Evolutionary conservation across 2,113 vertebrate species (phyloP), one percentile per base, ranked within the genome.

Genomic region (Globicephala melas): DNA sequence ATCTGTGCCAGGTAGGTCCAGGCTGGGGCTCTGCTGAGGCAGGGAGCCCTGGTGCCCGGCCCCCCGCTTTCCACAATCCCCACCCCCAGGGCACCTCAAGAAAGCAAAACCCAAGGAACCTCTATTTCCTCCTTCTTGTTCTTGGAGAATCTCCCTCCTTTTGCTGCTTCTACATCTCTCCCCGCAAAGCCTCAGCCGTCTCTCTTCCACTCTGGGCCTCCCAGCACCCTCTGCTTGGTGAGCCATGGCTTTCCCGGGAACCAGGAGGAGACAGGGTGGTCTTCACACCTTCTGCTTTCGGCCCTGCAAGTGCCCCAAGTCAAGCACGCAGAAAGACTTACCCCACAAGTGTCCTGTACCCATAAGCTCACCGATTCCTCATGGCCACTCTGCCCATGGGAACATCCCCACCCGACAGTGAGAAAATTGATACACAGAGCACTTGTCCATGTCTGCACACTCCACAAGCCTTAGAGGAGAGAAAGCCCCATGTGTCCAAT

Each of bases 281-380:
- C 70, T 8, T 67, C 74, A 13, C 2, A n/a, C n/a, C n/a, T 41
- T 82, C 73, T 18, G 18, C 13, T 8, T 68, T 28, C 10, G 5
- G 44, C 89, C 36, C 89, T 31, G 2, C 36, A 94, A 50, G 5
- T 2, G 13, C n/a, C 76, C 77, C 62, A 28, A 33, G 36, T 44
- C 17, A 65, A n/a, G 63, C 36, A 60, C 58, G 63, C 38, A 26
- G 20, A n/a, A 63, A 28, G 26, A 28, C 36, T 62, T 2, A 2
- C 13, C 44, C 17, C 8, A 2, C 63, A 36, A 53, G 60, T 12
- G 58, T 62, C 31, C 0, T 3, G 20, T 17, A 15, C 84, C 65
- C 0, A 8, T 0, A n/a, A 20, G 80, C 55, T 10, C 36, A 0
- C 0, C 1, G 41, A 10, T 36, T n/a, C 63, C 18, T 33, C 38